Conservation (phyloP, 1,140 invertebrate genomes). For the Cheumatopsyche charites region DNA sequence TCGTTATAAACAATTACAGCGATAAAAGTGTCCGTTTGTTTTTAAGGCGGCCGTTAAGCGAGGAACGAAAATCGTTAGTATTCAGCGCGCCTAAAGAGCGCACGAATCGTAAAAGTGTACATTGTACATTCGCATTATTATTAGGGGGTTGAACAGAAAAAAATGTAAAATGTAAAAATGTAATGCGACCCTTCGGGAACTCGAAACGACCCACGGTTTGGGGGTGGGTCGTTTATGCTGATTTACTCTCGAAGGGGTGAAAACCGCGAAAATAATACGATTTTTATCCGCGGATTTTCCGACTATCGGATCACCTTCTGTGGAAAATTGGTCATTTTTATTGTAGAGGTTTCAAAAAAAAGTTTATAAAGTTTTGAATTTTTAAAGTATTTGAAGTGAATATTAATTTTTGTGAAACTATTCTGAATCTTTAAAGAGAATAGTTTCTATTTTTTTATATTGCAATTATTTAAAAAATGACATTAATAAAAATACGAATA, state of each 20-base stretch:
- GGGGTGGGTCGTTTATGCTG: constrained; percentile 2
- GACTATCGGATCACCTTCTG: not conserved
- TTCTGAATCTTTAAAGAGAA: too few species aligned
- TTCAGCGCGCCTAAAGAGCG: constrained; percentile 6
- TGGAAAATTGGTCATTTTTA: not conserved
- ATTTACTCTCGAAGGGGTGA: constrained; percentile 12
- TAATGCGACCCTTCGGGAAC: constrained; percentile 27
- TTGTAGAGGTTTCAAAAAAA: too few species aligned
- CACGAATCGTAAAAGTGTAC: not conserved
- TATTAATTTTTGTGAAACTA: too few species aligned
- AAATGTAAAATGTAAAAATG: not conserved
- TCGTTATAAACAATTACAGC: too few species aligned
- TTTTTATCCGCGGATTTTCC: not conserved
- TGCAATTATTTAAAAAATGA: too few species aligned
- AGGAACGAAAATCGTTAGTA: constrained; percentile 14
- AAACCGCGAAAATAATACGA: constrained; percentile 26
- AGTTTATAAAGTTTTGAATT: too few species aligned
- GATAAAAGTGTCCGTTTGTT: too few species aligned
- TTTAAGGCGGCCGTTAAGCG: not conserved
- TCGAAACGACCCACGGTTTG: not conserved
- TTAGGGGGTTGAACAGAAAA: too few species aligned
- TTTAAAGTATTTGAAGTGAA: too few species aligned
- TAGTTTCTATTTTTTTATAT: too few species aligned
- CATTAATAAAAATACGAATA: too few species aligned
- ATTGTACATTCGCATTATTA: too few species aligned